Conservation (phyloP, 2,888 invertebrate species). For the Agrochola macilenta region DNA sequence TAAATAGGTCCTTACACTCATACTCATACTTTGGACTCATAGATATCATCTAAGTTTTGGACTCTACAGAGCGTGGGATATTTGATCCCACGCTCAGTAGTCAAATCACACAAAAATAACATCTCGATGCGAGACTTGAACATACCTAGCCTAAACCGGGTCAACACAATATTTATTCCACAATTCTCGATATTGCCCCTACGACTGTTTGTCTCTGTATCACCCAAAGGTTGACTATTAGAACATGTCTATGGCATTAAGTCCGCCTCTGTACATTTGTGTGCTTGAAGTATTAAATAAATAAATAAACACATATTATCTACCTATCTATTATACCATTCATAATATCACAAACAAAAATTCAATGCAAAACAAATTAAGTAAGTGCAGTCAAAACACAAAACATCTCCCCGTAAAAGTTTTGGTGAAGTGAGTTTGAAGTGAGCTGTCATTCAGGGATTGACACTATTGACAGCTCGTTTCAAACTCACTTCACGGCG, state of each 20-base stretch:
- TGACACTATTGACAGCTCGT: neutral
- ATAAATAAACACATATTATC: neutral
- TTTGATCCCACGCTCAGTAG: no score
- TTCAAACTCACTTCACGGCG: no score
- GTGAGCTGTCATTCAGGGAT: neutral
- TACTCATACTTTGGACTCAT: no score
- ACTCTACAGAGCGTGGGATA: neutral
- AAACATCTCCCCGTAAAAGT: neutral
- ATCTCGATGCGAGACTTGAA: conserved; percentile 18
- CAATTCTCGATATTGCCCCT: no score
- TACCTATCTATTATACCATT: neutral
- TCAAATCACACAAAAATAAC: neutral
- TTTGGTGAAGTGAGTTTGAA: neutral
- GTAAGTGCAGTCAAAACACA: neutral
- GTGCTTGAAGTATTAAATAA: no score
- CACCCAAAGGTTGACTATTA: no score
- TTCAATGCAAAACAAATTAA: neutral
- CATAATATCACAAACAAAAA: neutral
- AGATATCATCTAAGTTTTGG: no score
- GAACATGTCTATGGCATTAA: no score
- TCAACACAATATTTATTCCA: no score
- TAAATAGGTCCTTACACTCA: no score
- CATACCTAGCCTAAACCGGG: neutral
- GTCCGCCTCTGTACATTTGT: no score
- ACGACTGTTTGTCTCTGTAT: no score